Evolutionary conservation across 2,113 vertebrate species (phyloP), one percentile per base, ranked within the genome.

Genomic region (Ivindomyrus marchei): DNA sequence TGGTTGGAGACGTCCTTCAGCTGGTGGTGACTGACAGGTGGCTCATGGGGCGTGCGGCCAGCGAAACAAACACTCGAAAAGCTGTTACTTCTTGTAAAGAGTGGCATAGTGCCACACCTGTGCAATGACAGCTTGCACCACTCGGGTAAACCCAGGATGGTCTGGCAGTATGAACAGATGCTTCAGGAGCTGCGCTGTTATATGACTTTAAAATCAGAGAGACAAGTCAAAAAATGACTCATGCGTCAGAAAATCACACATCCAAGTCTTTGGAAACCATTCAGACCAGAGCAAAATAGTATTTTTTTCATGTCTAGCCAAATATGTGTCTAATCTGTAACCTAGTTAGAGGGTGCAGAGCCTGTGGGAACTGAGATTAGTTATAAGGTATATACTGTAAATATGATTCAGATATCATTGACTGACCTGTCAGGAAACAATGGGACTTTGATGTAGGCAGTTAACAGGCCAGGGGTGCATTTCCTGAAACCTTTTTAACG

Each of bases 361-460:
- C 62, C 24, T 31, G 70, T 77, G 36, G 15, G 15, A 36, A 77
- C 45, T 31, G 47, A 52, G n/a, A 50, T 52, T 2, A 52, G 24
- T 87, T n/a, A 47, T 21, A 86, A 31, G 47, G 11, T 46, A 31
- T n/a, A 85, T 31, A 21, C 15, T 53, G 17, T 53, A 53, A 53
- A 53, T 49, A 45, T 6, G 53, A 13, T 87, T 87, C 11, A 50
- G 13, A 46, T 86, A 24, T 86, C 24, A 49, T n/a, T 89, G 92
- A 90, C 89, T 90, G 88, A 92, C 90, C 92, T 77, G n/a, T 80
- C 15, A 85, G 52, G 88, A 89, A 62, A 80, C 31, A 56, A 3
- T 58, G 50, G 13, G 58, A 89, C 9, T 70, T 36, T 39, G n/a
- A 27, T 66, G 58, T 62, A 24, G 58, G 21, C 24, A 62, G 21